These are phyloP conservation scores for Drosophila mercatorum DNA, from an alignment of 2,888 invertebrate genomes.

Conservation along the genomic window DNA sequence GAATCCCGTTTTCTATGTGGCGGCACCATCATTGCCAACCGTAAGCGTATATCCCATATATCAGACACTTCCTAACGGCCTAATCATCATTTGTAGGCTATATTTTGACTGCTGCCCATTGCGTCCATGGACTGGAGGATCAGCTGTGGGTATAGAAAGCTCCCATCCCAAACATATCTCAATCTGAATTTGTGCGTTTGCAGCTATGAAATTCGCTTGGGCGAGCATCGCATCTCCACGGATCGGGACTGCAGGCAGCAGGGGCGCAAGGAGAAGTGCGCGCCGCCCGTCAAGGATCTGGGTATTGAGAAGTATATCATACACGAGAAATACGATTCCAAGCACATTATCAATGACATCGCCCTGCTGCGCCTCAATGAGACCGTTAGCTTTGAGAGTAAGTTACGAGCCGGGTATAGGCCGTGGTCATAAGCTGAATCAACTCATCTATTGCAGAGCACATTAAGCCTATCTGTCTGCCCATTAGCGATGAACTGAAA, in stretches of 20 bases:
- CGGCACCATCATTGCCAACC: conserved; percentile 68
- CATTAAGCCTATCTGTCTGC: conserved; percentile 74
- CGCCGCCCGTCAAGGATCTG: conserved; percentile 70
- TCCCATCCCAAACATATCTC: background rate
- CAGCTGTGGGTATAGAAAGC: conserved; percentile 59
- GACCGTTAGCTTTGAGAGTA: conserved; percentile 66
- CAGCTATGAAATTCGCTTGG: conserved; percentile 71
- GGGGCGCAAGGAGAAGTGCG: conserved; percentile 66
- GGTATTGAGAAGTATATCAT: conserved; percentile 66
- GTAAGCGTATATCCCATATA: conserved; percentile 23
- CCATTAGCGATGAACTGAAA: conserved; percentile 65
- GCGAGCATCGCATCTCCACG: conserved; percentile 75
- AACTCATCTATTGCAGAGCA: conserved; percentile 46
- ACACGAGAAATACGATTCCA: conserved; percentile 61
- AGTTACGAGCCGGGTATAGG: background rate
- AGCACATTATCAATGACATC: conserved; percentile 64
- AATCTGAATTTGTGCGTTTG: background rate
- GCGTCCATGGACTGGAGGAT: conserved; percentile 51
- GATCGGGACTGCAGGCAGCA: conserved; percentile 63
- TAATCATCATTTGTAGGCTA: conserved; percentile 50
- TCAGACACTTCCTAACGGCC: too few species aligned
- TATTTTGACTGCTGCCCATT: conserved; percentile 77
- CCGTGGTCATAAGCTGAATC: rapidly evolving
- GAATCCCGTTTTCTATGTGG: conserved; percentile 67
- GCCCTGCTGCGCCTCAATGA: conserved; percentile 70